phyloP scores from a whole-genome alignment of 1,140 invertebrate genomes.

The Bilobella aurantiaca region DNA sequence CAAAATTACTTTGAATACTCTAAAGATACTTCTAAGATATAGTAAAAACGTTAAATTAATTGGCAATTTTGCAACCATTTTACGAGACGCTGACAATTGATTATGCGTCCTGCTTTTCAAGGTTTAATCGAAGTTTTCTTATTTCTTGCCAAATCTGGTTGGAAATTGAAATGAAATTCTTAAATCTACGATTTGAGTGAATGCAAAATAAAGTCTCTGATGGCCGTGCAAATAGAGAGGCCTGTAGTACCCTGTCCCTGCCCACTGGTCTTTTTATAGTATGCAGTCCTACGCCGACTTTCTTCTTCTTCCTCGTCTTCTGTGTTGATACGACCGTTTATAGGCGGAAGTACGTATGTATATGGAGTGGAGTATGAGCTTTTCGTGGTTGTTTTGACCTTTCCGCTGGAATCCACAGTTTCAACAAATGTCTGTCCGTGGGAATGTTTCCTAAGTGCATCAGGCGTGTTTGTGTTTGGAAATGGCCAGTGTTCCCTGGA shows the following conservation, averaged over 20 bases:
- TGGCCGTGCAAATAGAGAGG: neutral
- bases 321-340: neutral
- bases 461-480: too few relatives aligned
- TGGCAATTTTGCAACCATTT: too few relatives aligned
- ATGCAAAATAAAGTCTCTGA: neutral
- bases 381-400: neutral
- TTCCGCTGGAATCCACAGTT: neutral
- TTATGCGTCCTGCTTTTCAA: neutral
- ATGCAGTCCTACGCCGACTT: neutral
- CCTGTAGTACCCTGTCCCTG: neutral
- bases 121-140: neutral
- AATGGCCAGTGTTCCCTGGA: too few relatives aligned
- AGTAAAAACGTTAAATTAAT: neutral
- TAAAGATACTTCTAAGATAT: neutral
- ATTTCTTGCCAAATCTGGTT: neutral
- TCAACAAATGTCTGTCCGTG: neutral
- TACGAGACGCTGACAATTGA: neutral
- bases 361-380: neutral
- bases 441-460: too few relatives aligned
- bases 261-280: neutral
- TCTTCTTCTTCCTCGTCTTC: conserved; percentile 1
- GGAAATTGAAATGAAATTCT: neutral
- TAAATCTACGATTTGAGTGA: neutral
- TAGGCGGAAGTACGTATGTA: neutral
- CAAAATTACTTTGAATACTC: neutral